Percentiles rank a stretch among this genome's conserved stretches.
Conservation (phyloP, 1,140 invertebrate species). For the Diorhabda elongata region DNA sequence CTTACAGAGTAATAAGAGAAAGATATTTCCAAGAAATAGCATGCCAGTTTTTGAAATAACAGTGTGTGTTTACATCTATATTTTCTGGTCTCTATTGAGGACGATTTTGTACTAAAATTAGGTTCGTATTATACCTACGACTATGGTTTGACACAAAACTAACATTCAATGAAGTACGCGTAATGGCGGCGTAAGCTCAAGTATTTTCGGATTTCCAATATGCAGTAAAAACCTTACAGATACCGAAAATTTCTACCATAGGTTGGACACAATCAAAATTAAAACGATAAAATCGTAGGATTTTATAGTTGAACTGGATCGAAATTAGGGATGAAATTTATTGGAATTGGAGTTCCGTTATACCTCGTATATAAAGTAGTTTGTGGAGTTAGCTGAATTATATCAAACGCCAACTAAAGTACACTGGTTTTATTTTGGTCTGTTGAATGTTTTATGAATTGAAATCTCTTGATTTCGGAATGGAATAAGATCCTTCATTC, state of each 20-base stretch:
- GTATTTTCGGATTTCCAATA: background rate
- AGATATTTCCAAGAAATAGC: too few relatives aligned
- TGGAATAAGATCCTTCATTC: too few relatives aligned
- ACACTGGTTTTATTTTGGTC: too few relatives aligned
- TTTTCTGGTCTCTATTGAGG: too few relatives aligned
- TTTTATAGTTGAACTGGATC: background rate
- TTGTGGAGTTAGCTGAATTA: too few relatives aligned
- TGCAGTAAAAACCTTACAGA: background rate
- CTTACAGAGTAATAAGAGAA: too few relatives aligned
- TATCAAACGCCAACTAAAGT: too few relatives aligned
- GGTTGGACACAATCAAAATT: conserved; percentile 2
- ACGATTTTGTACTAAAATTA: too few relatives aligned
- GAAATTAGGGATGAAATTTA: conserved; percentile 2
- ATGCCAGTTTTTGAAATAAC: too few relatives aligned
- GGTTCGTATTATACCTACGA: background rate
- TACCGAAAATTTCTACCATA: background rate
- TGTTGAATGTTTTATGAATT: too few relatives aligned
- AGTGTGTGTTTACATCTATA: too few relatives aligned
- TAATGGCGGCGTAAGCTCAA: background rate
- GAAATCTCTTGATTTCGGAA: too few relatives aligned
- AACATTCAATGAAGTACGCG: background rate
- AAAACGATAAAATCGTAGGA: background rate
- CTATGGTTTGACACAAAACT: background rate
- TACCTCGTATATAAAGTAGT: background rate
- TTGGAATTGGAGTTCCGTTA: background rate